A percentile compares a stretch with the other conserved stretches of the same genome.
These are phyloP conservation scores for Lophotriccus pileatus DNA, from an alignment of 2,797 vertebrate species.

Conservation along the genomic window DNA sequence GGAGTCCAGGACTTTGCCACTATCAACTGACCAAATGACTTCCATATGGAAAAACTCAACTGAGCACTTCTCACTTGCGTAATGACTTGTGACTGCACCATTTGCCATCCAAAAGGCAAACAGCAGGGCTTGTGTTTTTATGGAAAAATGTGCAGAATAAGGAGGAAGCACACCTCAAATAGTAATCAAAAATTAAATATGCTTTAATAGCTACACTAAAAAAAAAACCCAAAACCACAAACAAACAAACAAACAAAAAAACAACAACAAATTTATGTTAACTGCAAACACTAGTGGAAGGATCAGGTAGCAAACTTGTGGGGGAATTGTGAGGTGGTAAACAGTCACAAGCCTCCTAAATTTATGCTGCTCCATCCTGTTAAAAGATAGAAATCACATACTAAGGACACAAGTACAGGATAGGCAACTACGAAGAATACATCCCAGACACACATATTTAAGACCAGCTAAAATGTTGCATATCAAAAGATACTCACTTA, in stretches of 20 bases:
- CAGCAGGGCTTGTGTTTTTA: not conserved
- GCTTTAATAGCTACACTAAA: not conserved
- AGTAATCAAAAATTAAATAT: not conserved
- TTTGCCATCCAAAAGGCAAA: not conserved
- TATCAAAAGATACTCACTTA: slow-evolving; percentile 45
- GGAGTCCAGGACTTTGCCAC: not conserved
- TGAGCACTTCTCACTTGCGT: not conserved
- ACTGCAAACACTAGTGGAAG: not conserved
- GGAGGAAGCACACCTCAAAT: not conserved
- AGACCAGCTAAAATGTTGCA: not conserved
- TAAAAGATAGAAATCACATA: not conserved
- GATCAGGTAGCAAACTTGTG: not conserved
- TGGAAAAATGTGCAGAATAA: not conserved
- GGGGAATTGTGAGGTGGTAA: not conserved
- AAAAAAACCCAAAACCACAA: not conserved
- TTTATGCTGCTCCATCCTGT: not conserved
- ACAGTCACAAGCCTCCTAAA: not conserved
- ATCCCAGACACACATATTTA: not conserved
- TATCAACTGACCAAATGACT: slow-evolving; percentile 53
- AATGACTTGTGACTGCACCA: not conserved
- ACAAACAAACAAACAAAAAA: no score
- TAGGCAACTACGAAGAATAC: not conserved
- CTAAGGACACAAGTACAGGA: not conserved
- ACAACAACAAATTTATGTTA: not conserved
- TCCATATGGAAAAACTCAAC: slow-evolving; percentile 29